Base-by-base conservation (phyloP, 2,888 invertebrate genomes). In the Dioctria linearis region DNA sequence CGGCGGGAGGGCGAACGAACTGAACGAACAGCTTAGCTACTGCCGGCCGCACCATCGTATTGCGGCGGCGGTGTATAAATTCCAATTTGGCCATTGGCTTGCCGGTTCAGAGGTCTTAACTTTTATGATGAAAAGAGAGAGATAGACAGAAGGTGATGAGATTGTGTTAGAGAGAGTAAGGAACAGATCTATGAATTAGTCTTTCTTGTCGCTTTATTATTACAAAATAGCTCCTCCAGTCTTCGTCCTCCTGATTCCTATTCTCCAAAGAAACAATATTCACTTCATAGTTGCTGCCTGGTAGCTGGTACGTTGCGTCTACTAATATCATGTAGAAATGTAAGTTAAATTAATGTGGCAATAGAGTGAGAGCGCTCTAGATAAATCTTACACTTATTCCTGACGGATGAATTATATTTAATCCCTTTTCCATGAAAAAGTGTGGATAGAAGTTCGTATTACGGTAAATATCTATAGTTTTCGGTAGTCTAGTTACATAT, bases 31-130 rank as follows among this genome's bases (percentile, higher is more conserved):
- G 25, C 25, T 25, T 25, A 25, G 25, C 25, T 25, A 25, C n/a
- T n/a, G n/a, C 1, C 25, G 0, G 2, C 25, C 25, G 37, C 71
- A 51, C 49, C 46, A 46, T 46, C 49, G 71, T 43, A 67, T 25
- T 40, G 51, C 71, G 40, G 54, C 71, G 40, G 54, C 54, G 39
- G 71, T 39, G 39, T 40, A 25, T 25, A 51, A 51, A 71, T 54
- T 51, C 46, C 51, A 51, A 37, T 40, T 54, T 51, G 51, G 54
- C 51, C 54, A 54, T 54, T 54, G 54, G 54, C 71, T 54, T 54
- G 71, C 51, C 71, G 51, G 71, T 71, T 51, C 71, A 71, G 49
- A 71, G 71, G 71, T 71, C 71, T 71, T 71, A 39, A 46, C 71
- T 71, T 71, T 71, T 71, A 25, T 25, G 25, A 25, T 25, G 46